Percentiles rank a stretch among this genome's conserved stretches.
These are phyloP conservation scores for Gallinago paraguaiae DNA, from an alignment of 2,113 vertebrate genomes.

Conservation along the genomic window DNA sequence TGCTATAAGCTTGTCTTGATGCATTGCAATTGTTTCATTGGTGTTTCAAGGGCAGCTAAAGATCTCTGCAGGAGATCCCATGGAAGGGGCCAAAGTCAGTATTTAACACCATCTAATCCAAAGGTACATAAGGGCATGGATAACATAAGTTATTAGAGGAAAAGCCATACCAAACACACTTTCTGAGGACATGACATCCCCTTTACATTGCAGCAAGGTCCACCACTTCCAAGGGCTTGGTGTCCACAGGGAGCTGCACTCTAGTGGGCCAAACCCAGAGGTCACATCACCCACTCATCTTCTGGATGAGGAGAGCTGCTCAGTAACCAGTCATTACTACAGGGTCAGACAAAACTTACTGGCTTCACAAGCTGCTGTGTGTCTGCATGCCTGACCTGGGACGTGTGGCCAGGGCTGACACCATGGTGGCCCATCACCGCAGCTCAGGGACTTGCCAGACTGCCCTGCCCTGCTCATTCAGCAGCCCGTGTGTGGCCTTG, in stretches of 20 bases:
- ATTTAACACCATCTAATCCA: background rate
- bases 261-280: background rate
- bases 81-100: background rate
- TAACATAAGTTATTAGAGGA: background rate
- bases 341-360: background rate
- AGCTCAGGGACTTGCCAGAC: background rate
- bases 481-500: background rate
- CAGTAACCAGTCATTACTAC: background rate
- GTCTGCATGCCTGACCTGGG: background rate
- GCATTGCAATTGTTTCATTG: background rate
- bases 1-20: background rate
- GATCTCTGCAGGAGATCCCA: background rate
- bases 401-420: rapidly evolving
- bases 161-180: background rate
- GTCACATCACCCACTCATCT: background rate
- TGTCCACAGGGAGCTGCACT: background rate
- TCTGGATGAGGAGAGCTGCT: background rate
- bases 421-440: rapidly evolving
- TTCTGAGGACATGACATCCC: background rate
- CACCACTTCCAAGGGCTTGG: background rate
- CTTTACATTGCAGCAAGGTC: background rate
- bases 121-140: background rate
- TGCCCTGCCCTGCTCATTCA: background rate
- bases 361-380: background rate
- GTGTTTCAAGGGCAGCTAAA: background rate